These are phyloP conservation scores for Sisyra terminalis DNA, from an alignment of 2,888 invertebrate genomes.

Conservation along the genomic window DNA sequence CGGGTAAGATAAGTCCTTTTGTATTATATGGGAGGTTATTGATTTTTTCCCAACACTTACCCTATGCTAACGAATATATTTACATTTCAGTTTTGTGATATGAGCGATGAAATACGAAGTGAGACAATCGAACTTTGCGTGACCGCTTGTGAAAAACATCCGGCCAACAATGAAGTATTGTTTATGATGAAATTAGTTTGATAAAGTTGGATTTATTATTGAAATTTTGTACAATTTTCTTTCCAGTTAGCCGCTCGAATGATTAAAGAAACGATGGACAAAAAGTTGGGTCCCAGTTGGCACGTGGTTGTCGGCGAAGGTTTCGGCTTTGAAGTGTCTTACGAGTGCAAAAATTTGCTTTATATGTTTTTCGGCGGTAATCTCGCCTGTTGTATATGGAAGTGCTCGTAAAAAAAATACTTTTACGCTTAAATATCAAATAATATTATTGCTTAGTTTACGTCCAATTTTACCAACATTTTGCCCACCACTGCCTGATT, in stretches of 20 bases:
- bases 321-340: constrained; percentile 84
- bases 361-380: constrained; percentile 88
- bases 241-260: constrained; percentile 69
- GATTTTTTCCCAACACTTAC: no score
- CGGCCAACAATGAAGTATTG: constrained; percentile 66
- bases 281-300: constrained; percentile 88
- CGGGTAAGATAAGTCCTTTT: constrained; percentile 39
- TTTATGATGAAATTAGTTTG: background rate
- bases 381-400: constrained; percentile 69
- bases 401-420: constrained; percentile 53
- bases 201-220: background rate
- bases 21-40: background rate
- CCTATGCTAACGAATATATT: no score
- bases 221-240: no score
- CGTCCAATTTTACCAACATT: no score
- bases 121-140: constrained; percentile 85
- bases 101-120: constrained; percentile 82
- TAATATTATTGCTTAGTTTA: no score
- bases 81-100: constrained; percentile 61
- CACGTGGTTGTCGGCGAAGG: constrained; percentile 94
- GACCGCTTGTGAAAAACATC: constrained; percentile 84
- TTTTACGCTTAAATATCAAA: background rate
- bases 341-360: constrained; percentile 73
- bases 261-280: constrained; percentile 92
- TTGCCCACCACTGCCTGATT: no score